phyloP scores from a whole-genome alignment of 2,888 invertebrate species.

The Callyntrura sp. region DNA sequence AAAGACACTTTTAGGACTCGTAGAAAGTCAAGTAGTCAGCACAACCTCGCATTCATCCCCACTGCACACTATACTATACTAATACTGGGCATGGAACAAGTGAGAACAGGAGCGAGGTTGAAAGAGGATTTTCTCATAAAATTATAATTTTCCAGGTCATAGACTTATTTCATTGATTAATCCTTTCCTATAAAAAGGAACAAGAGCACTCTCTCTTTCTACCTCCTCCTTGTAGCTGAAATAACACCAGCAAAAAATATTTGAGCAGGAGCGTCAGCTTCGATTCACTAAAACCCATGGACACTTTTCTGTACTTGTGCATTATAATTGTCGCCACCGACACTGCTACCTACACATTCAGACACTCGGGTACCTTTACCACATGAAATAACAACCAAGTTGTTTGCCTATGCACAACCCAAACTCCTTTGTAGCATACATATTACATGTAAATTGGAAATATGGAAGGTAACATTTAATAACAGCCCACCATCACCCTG shows the following conservation, averaged over 20 bases:
- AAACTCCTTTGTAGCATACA: too few relatives aligned
- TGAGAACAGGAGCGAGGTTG: not conserved
- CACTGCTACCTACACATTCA: too few relatives aligned
- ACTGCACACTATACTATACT: too few relatives aligned
- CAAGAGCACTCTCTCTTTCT: not conserved
- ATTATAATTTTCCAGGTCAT: slow-evolving; percentile 30
- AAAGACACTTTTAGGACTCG: not conserved
- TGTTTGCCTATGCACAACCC: too few relatives aligned
- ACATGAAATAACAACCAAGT: too few relatives aligned
- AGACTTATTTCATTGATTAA: slow-evolving; percentile 16
- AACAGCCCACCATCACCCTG: not conserved
- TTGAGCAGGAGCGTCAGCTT: not conserved
- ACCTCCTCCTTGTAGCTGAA: too few relatives aligned
- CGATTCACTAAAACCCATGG: too few relatives aligned
- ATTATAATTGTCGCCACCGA: too few relatives aligned
- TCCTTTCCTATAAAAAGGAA: slow-evolving; percentile 18
- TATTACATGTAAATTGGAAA: too few relatives aligned
- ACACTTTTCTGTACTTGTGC: too few relatives aligned
- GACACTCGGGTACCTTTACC: too few relatives aligned
- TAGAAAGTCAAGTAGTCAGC: not conserved
- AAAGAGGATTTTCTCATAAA: slow-evolving; percentile 19
- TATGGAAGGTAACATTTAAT: not conserved
- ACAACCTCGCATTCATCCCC: not conserved
- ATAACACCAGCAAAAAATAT: not conserved
- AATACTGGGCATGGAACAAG: too few relatives aligned